Percentiles rank a stretch among this genome's conserved stretches.
phyloP scores from a whole-genome alignment of 2,797 vertebrate species.

The Hyperoplus lanceolatus region DNA sequence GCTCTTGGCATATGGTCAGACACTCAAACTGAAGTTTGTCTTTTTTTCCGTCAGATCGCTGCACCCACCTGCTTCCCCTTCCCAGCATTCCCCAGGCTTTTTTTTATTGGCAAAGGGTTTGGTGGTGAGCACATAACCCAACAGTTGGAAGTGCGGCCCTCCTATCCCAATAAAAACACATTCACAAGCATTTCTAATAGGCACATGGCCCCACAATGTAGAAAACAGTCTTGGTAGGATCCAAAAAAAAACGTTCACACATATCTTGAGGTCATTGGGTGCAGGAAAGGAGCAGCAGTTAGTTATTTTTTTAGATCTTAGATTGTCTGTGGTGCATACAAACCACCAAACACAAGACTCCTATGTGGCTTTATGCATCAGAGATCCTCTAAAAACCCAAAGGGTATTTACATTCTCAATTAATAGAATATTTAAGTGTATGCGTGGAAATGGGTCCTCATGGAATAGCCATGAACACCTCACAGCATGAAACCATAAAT shows the following conservation, averaged over 20 bases:
- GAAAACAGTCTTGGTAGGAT: constrained; percentile 51
- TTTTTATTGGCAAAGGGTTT: constrained; percentile 57
- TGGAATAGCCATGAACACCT: constrained; percentile 71
- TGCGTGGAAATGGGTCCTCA: constrained; percentile 64
- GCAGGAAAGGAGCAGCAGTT: constrained; percentile 40
- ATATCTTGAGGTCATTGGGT: constrained; percentile 26
- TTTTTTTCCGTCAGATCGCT: background rate
- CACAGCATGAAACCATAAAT: constrained; percentile 62
- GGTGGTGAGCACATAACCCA: constrained; percentile 46
- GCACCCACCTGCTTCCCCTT: constrained; percentile 61
- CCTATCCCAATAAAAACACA: constrained; percentile 59
- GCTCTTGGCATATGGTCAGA: background rate
- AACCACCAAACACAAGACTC: constrained; percentile 21
- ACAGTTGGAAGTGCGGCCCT: constrained; percentile 45
- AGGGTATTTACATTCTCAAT: constrained; percentile 81
- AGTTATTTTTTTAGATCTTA: constrained; percentile 5
- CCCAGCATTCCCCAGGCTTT: constrained; percentile 59
- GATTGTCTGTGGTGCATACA: constrained; percentile 24
- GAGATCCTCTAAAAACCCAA: constrained; percentile 60
- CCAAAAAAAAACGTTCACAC: constrained; percentile 32
- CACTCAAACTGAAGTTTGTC: constrained; percentile 2
- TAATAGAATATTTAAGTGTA: constrained; percentile 79
- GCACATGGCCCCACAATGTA: constrained; percentile 44
- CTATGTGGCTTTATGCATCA: constrained; percentile 28
- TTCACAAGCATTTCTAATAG: constrained; percentile 56